These are phyloP conservation scores for Bagarius yarrelli DNA, from an alignment of 2,113 vertebrate species.

Conservation along the genomic window DNA sequence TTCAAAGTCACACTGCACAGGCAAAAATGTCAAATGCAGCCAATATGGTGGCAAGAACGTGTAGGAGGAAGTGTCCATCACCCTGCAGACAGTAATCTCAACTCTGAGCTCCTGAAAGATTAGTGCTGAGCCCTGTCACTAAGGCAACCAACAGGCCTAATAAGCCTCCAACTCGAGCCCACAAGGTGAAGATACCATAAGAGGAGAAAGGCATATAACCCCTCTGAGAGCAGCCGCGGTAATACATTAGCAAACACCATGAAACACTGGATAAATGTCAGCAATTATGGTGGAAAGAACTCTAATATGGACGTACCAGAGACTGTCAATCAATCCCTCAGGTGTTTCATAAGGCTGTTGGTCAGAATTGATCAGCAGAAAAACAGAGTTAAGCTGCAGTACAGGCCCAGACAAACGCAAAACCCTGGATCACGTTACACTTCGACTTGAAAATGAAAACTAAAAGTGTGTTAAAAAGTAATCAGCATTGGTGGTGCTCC, in stretches of 20 bases:
- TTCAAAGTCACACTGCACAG: conserved; percentile 14
- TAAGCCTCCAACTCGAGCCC: conserved; percentile 85
- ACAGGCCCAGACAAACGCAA: background rate
- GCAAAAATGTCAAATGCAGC: conserved; percentile 14
- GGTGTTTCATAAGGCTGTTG: conserved; percentile 69
- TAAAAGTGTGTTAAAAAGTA: background rate
- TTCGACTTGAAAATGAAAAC: background rate
- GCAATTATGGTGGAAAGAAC: conserved; percentile 93
- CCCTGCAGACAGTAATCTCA: conserved; percentile 91
- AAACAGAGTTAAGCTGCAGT: background rate
- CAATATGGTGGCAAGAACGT: conserved; percentile 57
- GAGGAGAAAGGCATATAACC: conserved; percentile 87
- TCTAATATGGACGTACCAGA: conserved; percentile 94
- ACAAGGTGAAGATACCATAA: conserved; percentile 94
- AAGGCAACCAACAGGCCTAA: conserved; percentile 91
- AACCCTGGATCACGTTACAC: conserved; percentile 1
- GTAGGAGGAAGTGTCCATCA: conserved; percentile 80
- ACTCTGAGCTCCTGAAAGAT: conserved; percentile 88
- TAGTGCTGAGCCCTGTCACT: conserved; percentile 92
- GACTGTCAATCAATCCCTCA: conserved; percentile 89
- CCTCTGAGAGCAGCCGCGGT: conserved; percentile 94
- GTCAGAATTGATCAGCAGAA: conserved; percentile 36
- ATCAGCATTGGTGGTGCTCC: background rate
- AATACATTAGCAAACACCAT: conserved; percentile 99
- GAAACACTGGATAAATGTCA: conserved; percentile 99